These are phyloP conservation scores for Portunus trituberculatus DNA, from an alignment of 1,140 invertebrate species.

Conservation along the genomic window DNA sequence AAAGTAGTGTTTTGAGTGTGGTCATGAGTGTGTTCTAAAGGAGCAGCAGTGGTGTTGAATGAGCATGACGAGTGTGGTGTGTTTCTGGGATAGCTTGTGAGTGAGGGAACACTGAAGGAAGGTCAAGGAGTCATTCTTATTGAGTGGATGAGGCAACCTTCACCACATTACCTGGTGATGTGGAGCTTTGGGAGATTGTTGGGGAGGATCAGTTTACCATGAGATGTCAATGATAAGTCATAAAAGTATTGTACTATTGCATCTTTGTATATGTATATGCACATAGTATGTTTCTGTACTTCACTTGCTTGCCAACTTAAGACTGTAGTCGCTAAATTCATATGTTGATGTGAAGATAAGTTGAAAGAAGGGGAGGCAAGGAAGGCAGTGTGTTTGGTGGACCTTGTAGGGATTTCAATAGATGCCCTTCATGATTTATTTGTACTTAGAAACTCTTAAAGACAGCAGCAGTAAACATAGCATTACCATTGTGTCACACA, in stretches of 20 bases:
- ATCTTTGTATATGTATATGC: background rate
- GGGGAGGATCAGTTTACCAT: background rate
- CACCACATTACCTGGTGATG: background rate
- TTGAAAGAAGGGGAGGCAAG: background rate
- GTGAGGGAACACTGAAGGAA: too few species aligned
- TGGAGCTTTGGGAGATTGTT: background rate
- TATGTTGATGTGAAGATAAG: background rate
- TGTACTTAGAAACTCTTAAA: background rate
- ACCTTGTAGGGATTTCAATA: background rate
- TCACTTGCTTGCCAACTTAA: slow-evolving; percentile 11
- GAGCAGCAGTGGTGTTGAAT: background rate
- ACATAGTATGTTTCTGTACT: background rate
- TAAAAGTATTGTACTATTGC: background rate
- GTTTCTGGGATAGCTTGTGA: background rate
- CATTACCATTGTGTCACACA: background rate
- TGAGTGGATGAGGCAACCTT: background rate
- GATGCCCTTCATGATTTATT: background rate
- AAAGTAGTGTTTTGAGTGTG: slow-evolving; percentile 3
- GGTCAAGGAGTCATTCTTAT: background rate
- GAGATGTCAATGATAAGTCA: background rate
- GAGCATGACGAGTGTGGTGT: background rate
- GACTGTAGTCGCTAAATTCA: slow-evolving; percentile 13
- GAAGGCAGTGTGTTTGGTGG: slow-evolving; percentile 8
- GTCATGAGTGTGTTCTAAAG: background rate
- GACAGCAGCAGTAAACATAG: background rate